Percentiles rank a stretch among this genome's conserved stretches.
Evolutionary conservation across 1,140 invertebrate genomes (phyloP).

Genomic region (Sitophilus oryzae): DNA sequence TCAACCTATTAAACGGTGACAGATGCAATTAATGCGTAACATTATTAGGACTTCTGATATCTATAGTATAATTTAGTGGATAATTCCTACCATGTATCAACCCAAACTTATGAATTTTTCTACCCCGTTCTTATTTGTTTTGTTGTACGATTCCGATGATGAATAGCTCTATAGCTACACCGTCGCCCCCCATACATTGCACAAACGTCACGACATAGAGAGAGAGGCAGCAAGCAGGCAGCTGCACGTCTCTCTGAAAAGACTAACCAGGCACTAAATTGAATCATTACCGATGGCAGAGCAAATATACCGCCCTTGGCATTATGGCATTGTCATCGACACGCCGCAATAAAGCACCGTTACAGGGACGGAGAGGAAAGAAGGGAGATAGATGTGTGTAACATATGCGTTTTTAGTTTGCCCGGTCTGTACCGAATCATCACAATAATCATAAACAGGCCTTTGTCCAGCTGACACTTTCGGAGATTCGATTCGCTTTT

Average conservation of each 20-base stretch:
- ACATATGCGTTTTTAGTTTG: conserved; percentile 15
- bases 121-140: too few relatives aligned
- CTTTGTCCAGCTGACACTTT: neutral
- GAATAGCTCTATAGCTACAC: neutral
- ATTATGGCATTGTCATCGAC: conserved; percentile 31
- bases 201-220: too few relatives aligned
- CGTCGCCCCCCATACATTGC: neutral
- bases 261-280: conserved; percentile 41
- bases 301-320: conserved; percentile 39
- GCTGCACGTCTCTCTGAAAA: conserved; percentile 27
- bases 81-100: too few relatives aligned
- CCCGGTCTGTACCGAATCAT: neutral
- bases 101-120: too few relatives aligned
- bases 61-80: too few relatives aligned
- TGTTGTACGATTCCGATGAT: too few relatives aligned
- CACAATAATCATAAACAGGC: conserved; percentile 7
- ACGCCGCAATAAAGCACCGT: conserved; percentile 23
- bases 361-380: neutral
- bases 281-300: conserved; percentile 39
- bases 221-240: neutral
- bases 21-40: too few relatives aligned
- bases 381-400: conserved; percentile 4
- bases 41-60: too few relatives aligned
- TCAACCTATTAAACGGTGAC: too few relatives aligned
- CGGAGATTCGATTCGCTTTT: neutral